Conservation (phyloP, 2,113 vertebrate genomes). For the Labrus mixtus region DNA sequence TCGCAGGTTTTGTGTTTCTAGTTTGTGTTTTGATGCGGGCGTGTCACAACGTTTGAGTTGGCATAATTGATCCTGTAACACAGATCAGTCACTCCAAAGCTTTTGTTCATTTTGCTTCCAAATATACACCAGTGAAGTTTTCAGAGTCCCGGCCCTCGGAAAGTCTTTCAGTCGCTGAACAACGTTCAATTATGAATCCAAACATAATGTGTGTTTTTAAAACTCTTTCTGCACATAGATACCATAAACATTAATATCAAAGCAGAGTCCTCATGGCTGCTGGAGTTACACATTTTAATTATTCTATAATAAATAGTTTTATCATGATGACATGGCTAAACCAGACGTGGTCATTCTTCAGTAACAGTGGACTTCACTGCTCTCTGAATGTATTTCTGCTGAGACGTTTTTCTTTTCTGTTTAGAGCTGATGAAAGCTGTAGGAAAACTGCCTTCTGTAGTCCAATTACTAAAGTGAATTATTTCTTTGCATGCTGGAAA, state of each 20-base stretch:
- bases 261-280: too few species aligned
- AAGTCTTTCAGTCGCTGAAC: neutral
- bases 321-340: neutral
- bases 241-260: too few species aligned
- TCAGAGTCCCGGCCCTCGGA: neutral
- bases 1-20: constrained; percentile 1
- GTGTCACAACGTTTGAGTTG: constrained; percentile 16
- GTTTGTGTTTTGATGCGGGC: neutral
- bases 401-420: neutral
- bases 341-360: neutral
- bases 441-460: neutral
- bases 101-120: neutral
- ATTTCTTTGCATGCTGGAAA: neutral
- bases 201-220: too few species aligned
- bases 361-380: neutral
- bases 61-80: constrained; percentile 4
- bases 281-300: too few species aligned
- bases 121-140: neutral
- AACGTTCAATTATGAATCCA: too few species aligned
- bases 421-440: constrained; percentile 3
- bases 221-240: too few species aligned
- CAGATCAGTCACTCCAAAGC: constrained; percentile 14
- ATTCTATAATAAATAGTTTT: neutral
- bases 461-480: neutral
- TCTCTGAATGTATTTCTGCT: neutral